A percentile compares a stretch with the other conserved stretches of the same genome.
phyloP scores from a whole-genome alignment of 2,888 invertebrate species.

The Hemistola chrysoprasaria region DNA sequence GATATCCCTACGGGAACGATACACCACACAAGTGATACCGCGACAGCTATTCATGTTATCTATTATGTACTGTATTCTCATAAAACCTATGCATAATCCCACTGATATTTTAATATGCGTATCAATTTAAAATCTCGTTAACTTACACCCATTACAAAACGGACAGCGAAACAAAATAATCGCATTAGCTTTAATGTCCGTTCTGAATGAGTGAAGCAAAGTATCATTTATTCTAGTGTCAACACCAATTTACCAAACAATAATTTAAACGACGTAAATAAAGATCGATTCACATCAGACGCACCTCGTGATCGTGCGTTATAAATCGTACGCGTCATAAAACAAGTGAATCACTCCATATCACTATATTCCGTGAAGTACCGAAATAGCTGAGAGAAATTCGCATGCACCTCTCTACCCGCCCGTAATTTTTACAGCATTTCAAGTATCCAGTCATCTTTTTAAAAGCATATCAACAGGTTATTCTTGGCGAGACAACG shows the following conservation, averaged over 20 bases:
- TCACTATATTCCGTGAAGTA: constrained; percentile 24
- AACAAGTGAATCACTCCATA: constrained; percentile 34
- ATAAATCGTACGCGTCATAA: constrained; percentile 26
- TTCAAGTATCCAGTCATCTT: constrained; percentile 16
- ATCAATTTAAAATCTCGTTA: no score
- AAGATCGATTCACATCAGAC: constrained; percentile 34
- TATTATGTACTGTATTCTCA: no score
- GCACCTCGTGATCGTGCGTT: constrained; percentile 34
- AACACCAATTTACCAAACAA: constrained; percentile 12
- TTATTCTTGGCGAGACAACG: constrained; percentile 13
- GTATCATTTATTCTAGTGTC: constrained; percentile 9
- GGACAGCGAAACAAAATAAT: no score
- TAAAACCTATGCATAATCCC: no score
- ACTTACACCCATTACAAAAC: no score
- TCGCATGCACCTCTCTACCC: constrained; percentile 21
- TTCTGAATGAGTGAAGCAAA: constrained; percentile 8
- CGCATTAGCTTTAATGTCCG: not conserved
- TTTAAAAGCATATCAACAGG: constrained; percentile 18
- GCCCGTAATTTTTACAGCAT: constrained; percentile 20
- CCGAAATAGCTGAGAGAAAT: constrained; percentile 25
- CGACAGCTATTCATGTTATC: no score
- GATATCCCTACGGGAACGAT: no score
- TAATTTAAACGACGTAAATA: constrained; percentile 31
- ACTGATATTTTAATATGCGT: no score
- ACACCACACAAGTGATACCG: no score